Base-by-base conservation (phyloP, 2,888 invertebrate genomes). In the Vandiemenella viatica region DNA sequence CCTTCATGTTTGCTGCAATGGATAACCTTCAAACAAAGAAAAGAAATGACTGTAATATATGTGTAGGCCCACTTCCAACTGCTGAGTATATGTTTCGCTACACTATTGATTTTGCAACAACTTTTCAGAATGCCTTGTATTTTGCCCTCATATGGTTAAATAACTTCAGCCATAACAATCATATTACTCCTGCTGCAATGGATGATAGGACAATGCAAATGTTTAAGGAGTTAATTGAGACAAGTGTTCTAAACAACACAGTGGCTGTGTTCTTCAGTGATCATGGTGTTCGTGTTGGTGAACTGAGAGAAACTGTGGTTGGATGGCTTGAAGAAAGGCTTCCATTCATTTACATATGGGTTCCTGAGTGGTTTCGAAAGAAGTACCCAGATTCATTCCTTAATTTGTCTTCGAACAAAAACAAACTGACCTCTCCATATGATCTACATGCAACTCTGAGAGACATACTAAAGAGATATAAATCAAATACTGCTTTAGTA, bases 121-220 rank as follows among this genome's bases (percentile, higher is more conserved):
- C 76, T 0, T 82, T 79, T 57, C 69, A 72, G 54, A 67, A 73
- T 23, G 66, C 74, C 7, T 73, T 78, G 0, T 80, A 74, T 60
- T 86, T 87, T 57, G 83, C 82, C 0, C 68, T 86, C 15, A 84
- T 86, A 61, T 87, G 86, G 86, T 75, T 81, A 55, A 84, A 83
- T 59, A 77, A 80, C 15, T 79, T 81, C 55, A 85, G 82, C 57
- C 85, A 85, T 60, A 78, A 83, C 54, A 72, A 74, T 46, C 67
- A 80, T 20, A 82, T 79, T 58, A 73, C 76, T 5, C 76, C 80
- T 0, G 73, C 79, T 17, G 71, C 77, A 22, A 77, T 81, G 67
- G 87, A 87, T 58, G 65, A 63, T 4, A 71, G 76, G 45, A 63
- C 83, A 47, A 66, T 72, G 40, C 64, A 69, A 17, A 58, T 60